phyloP scores from a whole-genome alignment of 2,888 invertebrate species.

The Torymus auratus region DNA sequence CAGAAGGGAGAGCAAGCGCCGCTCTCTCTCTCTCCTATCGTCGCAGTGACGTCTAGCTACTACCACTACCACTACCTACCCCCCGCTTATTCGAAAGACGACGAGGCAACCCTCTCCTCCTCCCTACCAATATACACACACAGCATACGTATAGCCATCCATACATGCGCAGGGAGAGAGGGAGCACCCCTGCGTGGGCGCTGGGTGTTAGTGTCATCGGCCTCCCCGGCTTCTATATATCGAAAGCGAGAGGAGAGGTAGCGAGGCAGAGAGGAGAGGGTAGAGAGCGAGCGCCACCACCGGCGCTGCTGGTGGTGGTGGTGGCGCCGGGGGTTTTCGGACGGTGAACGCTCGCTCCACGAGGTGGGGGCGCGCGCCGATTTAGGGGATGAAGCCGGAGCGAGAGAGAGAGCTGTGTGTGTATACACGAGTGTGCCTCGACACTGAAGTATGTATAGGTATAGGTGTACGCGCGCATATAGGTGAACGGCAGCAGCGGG shows the following conservation, averaged over 20 bases:
- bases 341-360: slow-evolving; percentile 1
- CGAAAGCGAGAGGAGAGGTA: slow-evolving; percentile 1
- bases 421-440: neutral
- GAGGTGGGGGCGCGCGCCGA: slow-evolving; percentile 5
- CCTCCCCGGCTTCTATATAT: slow-evolving; percentile 14
- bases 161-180: neutral
- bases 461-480: neutral
- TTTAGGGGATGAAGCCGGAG: slow-evolving; percentile 1
- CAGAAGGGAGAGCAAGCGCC: neutral
- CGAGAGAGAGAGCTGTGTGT: neutral
- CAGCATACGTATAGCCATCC: neutral
- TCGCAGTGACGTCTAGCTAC: slow-evolving; percentile 31
- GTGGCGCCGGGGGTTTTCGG: slow-evolving; percentile 53
- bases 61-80: neutral
- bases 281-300: slow-evolving; percentile 47
- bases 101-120: neutral
- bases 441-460: neutral
- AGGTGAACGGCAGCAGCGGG: slow-evolving; percentile 5
- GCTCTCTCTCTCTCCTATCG: slow-evolving; percentile 19
- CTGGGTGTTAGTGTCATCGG: slow-evolving; percentile 47
- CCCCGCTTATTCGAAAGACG: slow-evolving; percentile 6
- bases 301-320: slow-evolving; percentile 55
- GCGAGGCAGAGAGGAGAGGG: slow-evolving; percentile 44
- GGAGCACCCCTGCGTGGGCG: too few relatives aligned
- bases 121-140: neutral